phyloP scores from a whole-genome alignment of 2,797 vertebrate species.

The Rousettus madagascariensis region DNA sequence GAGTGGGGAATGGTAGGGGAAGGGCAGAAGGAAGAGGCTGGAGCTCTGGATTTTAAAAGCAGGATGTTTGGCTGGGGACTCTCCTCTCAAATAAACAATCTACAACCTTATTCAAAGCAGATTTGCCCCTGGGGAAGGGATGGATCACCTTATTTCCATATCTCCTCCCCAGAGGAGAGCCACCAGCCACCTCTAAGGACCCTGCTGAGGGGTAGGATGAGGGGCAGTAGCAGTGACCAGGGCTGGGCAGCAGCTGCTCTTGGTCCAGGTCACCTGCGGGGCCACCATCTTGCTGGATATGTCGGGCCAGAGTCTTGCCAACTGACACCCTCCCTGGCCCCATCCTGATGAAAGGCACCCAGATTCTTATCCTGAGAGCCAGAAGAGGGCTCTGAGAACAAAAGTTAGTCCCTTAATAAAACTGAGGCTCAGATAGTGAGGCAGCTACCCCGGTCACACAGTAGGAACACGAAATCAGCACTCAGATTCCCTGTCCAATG shows the following conservation, averaged over 20 bases:
- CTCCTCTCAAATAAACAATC: constrained; percentile 96
- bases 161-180: constrained; percentile 81
- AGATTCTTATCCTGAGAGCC: neutral
- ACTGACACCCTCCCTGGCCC: neutral
- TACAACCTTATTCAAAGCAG: constrained; percentile 89
- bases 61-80: constrained; percentile 95
- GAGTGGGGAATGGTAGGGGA: neutral
- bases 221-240: neutral
- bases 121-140: constrained; percentile 88
- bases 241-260: neutral
- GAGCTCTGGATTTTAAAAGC: constrained; percentile 87
- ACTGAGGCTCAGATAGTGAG: neutral
- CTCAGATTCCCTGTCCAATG: neutral
- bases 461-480: neutral
- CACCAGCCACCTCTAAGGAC: constrained; percentile 75
- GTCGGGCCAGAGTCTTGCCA: neutral
- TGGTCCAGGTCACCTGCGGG: neutral
- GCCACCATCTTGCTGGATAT: neutral
- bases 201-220: neutral
- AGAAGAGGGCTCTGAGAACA: neutral
- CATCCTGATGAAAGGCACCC: neutral
- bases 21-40: neutral
- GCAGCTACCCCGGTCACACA: neutral
- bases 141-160: constrained; percentile 87
- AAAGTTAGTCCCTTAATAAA: neutral